These are phyloP conservation scores for Zoanthus sociatus DNA, from an alignment of 92 coral and sea anemone genomes.

Conservation along the genomic window DNA sequence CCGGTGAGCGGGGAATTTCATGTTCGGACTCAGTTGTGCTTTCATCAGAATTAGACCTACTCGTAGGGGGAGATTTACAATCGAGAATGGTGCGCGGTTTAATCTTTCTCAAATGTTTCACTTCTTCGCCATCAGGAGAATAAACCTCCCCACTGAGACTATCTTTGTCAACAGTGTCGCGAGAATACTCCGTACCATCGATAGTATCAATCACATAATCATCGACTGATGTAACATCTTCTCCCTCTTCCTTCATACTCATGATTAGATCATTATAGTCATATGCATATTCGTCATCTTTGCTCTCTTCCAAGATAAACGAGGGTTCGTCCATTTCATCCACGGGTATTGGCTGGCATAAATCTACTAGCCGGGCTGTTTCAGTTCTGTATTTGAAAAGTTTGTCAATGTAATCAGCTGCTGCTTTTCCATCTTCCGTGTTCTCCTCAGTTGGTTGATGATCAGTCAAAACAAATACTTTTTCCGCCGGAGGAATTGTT, in stretches of 20 bases:
- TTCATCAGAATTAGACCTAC: slow-evolving; percentile 75
- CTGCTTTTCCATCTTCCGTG: background rate
- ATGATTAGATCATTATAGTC: slow-evolving; percentile 80
- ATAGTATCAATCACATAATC: slow-evolving; percentile 72
- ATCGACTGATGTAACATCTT: slow-evolving; percentile 65
- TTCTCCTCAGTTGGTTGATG: background rate
- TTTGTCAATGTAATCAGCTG: background rate
- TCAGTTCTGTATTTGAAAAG: slow-evolving; percentile 49
- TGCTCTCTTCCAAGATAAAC: slow-evolving; percentile 70
- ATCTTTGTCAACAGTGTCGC: background rate
- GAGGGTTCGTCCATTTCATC: slow-evolving; percentile 47
- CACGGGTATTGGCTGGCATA: slow-evolving; percentile 75
- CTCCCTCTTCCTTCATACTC: slow-evolving; percentile 82
- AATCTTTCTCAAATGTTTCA: slow-evolving; percentile 31
- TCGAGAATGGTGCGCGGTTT: slow-evolving; percentile 40
- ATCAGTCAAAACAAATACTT: slow-evolving; percentile 33
- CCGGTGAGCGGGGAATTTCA: slow-evolving; percentile 89
- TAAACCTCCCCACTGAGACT: slow-evolving; percentile 9
- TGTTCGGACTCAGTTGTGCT: slow-evolving; percentile 69
- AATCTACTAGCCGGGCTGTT: slow-evolving; percentile 78
- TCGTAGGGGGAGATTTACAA: slow-evolving; percentile 1
- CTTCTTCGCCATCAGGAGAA: slow-evolving; percentile 62
- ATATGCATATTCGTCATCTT: slow-evolving; percentile 82
- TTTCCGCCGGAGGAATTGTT: background rate
- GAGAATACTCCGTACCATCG: slow-evolving; percentile 49